These are phyloP conservation scores for Thymelicus acteon DNA, from an alignment of 2,888 invertebrate genomes.

Conservation along the genomic window DNA sequence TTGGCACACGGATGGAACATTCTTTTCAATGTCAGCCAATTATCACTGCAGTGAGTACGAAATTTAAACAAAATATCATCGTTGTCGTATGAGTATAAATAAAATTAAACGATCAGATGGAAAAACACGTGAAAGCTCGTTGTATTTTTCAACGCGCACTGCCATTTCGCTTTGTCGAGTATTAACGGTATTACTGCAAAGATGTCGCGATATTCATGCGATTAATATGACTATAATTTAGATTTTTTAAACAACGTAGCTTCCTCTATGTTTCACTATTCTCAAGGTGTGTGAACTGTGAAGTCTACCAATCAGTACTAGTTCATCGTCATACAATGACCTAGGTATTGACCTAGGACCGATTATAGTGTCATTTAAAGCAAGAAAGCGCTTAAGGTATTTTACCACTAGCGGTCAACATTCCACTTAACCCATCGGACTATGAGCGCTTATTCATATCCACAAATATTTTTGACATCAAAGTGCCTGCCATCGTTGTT, in stretches of 20 bases:
- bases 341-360: too few species aligned
- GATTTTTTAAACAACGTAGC: background rate
- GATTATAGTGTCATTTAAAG: too few species aligned
- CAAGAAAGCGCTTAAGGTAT: too few species aligned
- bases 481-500: conserved; percentile 28
- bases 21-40: conserved; percentile 4
- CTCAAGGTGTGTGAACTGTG: too few species aligned
- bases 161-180: conserved; percentile 24
- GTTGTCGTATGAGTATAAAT: conserved; percentile 18
- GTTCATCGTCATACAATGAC: too few species aligned
- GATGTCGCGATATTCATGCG: conserved; percentile 10
- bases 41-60: conserved; percentile 5
- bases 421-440: background rate
- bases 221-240: conserved; percentile 5
- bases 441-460: conserved; percentile 11
- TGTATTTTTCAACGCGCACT: conserved; percentile 25
- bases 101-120: conserved; percentile 21
- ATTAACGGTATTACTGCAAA: conserved; percentile 23
- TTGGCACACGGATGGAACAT: too few species aligned
- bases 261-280: too few species aligned
- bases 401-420: too few species aligned
- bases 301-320: too few species aligned
- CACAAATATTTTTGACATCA: conserved; percentile 20
- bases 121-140: conserved; percentile 28
- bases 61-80: conserved; percentile 5